Evolutionary conservation across 2,113 vertebrate genomes (phyloP).

Genomic region (Dasyurus viverrinus): DNA sequence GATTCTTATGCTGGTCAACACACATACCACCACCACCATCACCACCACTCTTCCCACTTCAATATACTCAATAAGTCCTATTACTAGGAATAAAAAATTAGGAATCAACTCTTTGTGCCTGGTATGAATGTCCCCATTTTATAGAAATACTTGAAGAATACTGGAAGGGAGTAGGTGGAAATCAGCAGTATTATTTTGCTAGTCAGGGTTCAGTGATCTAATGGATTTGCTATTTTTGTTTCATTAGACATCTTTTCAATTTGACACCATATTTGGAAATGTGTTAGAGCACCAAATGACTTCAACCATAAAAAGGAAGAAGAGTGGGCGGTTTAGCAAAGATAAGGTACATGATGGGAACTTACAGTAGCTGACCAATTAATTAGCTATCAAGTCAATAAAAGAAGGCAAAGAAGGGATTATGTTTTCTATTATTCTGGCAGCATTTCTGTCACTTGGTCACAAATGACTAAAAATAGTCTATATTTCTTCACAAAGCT

Average conservation of each 20-base stretch:
- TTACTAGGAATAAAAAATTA: background rate
- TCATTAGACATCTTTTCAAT: background rate
- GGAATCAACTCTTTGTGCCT: background rate
- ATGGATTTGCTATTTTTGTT: constrained; percentile 18
- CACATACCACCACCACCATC: background rate
- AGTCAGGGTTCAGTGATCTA: background rate
- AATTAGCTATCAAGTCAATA: background rate
- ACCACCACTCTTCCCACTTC: background rate
- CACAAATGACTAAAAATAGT: background rate
- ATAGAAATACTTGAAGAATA: background rate
- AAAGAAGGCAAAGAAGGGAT: background rate
- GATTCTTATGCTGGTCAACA: constrained; percentile 6
- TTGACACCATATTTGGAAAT: constrained; percentile 10
- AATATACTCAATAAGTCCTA: background rate
- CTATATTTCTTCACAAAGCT: background rate
- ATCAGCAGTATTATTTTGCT: background rate
- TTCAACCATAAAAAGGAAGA: background rate
- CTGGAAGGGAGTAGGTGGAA: constrained; percentile 25
- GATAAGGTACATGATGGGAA: no score
- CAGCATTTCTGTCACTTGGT: no score
- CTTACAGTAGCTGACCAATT: background rate
- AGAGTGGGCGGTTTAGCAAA: background rate
- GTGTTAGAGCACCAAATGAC: background rate
- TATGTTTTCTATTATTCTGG: background rate
- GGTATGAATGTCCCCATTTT: constrained; percentile 2